A percentile compares a stretch with the other conserved stretches of the same genome.
Conservation (phyloP, 1,140 invertebrate genomes). For the Laupala kohalensis region DNA sequence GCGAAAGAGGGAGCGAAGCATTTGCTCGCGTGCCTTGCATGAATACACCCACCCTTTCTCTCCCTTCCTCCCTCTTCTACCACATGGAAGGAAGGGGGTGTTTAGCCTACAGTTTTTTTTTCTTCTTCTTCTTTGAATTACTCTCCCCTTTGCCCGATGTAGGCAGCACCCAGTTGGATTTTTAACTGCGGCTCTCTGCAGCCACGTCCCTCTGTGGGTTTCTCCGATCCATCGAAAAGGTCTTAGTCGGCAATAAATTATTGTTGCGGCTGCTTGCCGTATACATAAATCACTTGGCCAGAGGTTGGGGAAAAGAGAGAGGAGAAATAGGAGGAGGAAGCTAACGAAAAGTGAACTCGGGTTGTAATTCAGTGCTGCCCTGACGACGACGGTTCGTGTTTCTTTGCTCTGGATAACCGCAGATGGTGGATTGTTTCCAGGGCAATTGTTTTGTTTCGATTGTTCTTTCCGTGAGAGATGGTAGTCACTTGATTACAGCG, state of each 20-base stretch:
- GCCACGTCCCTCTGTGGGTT: not conserved
- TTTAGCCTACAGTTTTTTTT: not conserved
- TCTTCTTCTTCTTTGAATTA: not conserved
- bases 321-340: no score
- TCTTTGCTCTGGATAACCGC: no score
- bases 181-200: not conserved
- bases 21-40: not conserved
- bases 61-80: not conserved
- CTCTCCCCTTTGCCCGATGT: no score
- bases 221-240: not conserved
- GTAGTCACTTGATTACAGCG: no score
- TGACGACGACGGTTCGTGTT: no score
- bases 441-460: no score
- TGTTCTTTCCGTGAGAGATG: no score
- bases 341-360: no score
- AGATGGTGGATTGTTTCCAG: no score
- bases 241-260: not conserved
- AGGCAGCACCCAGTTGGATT: not conserved
- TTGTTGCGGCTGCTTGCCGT: not conserved
- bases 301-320: not conserved
- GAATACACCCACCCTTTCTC: not conserved
- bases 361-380: no score
- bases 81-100: not conserved
- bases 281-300: not conserved
- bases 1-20: no score